Percentiles rank a stretch among this genome's conserved stretches.
These are phyloP conservation scores for Oncorhynchus gorbuscha DNA, from an alignment of 2,113 vertebrate species.

Conservation along the genomic window DNA sequence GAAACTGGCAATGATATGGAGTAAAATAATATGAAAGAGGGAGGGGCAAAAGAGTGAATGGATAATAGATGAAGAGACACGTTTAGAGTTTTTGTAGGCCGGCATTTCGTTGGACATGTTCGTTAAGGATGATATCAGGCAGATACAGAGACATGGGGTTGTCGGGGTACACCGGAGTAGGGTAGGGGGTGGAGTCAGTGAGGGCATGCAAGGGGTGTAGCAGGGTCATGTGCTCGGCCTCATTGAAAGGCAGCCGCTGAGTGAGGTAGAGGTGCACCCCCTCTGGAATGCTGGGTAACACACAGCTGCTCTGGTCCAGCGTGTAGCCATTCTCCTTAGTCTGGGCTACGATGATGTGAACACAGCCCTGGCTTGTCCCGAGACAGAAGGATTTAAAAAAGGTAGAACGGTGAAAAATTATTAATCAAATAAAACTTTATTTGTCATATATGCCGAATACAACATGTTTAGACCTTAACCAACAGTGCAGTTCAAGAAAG, in stretches of 20 bases:
- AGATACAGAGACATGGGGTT: too few species aligned
- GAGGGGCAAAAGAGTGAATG: not conserved
- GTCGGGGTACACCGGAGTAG: not conserved
- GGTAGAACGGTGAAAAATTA: not conserved
- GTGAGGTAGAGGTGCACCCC: constrained; percentile 84
- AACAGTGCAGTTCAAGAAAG: too few species aligned
- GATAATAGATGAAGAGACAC: not conserved
- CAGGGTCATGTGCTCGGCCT: constrained; percentile 86
- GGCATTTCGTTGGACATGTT: not conserved
- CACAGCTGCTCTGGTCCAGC: constrained; percentile 82
- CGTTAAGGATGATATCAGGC: too few species aligned
- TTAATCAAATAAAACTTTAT: too few species aligned
- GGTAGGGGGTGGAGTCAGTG: constrained; percentile 40
- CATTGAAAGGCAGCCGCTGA: constrained; percentile 84
- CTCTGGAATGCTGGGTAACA: constrained; percentile 85
- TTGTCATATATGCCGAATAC: too few species aligned
- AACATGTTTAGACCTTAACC: too few species aligned
- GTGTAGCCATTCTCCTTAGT: constrained; percentile 87
- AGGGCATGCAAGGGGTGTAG: constrained; percentile 75
- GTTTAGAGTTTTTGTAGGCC: not conserved
- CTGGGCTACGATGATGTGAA: constrained; percentile 90
- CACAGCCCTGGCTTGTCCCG: constrained; percentile 89
- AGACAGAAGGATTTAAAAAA: not conserved
- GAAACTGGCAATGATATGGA: not conserved
- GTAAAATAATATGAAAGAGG: not conserved